Evolutionary conservation across 2,888 invertebrate genomes (phyloP), one percentile per base, ranked within the genome.

Genomic region (Nebria salina): DNA sequence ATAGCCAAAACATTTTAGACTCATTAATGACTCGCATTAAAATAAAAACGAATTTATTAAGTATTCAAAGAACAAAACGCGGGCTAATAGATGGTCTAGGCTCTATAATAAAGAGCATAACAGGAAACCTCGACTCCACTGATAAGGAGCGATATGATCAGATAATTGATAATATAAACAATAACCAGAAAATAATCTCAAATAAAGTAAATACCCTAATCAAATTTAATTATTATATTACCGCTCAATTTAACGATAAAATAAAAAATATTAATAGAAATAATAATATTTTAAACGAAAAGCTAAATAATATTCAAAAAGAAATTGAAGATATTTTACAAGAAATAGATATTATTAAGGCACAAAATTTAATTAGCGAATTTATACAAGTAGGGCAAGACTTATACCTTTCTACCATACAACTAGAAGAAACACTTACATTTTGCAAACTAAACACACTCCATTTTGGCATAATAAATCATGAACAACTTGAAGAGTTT

Each of bases 51-150:
- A 0, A 66, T 7, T 7, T 72, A 9, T 6, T 72, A 72, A 72
- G 20, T 72, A 72, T 26, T 4, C n/a, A 76, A 66, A 26, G 15
- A 66, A 41, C 13, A 66, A 65, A 34, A 76, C 66, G 65, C 65
- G 66, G 34, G 0, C n/a, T 76, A 41, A 66, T 76, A n/a, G 65
- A 76, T 26, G 76, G 76, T 13, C 15, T 76, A 8, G 76, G 76
- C 8, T 76, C 76, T 6, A 76, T 76, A 3, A 76, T 76, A 13
- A 76, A 76, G 65, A 76, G 76, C 26, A 75, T 75, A n/a, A 75
- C 75, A 15, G 75, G 65, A 7, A 75, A 75, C 26, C 25, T 75
- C 20, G 75, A 75, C 26, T 65, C 54, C 13, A 11, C 54, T 65
- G 75, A 75, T 15, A 75, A 75, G 65, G 65, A 75, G 26, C 2